Percentiles rank a stretch among this genome's conserved stretches.
Conservation (phyloP, 1,140 invertebrate species). For the Listronotus bonariensis region DNA sequence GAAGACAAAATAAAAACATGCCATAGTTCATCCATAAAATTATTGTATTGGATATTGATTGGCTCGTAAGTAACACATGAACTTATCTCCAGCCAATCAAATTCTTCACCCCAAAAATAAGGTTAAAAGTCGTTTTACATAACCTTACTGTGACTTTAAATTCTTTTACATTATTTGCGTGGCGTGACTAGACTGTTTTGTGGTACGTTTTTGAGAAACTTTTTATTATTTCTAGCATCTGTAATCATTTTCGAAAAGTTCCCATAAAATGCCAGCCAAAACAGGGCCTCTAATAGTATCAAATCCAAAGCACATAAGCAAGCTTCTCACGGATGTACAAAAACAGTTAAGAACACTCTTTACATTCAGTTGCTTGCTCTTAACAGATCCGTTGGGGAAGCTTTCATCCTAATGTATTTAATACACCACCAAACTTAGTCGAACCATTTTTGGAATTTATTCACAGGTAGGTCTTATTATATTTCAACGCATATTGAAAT, state of each 20-base stretch:
- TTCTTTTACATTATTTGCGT: too few species aligned
- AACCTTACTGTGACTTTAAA: too few species aligned
- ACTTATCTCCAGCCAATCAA: too few species aligned
- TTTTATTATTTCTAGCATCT: too few species aligned
- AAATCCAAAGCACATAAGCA: constrained; percentile 64
- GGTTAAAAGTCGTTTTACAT: too few species aligned
- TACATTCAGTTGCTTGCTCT: constrained; percentile 70
- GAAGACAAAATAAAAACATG: too few species aligned
- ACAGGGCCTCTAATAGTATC: constrained; percentile 70
- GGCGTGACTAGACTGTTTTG: too few species aligned
- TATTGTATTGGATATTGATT: too few species aligned
- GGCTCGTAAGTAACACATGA: too few species aligned
- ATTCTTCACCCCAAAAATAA: too few species aligned
- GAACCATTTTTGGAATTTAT: constrained; percentile 49
- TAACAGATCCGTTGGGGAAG: constrained; percentile 48
- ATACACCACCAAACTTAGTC: constrained; percentile 48
- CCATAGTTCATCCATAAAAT: too few species aligned
- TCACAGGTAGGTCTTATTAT: constrained; percentile 46
- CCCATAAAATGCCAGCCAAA: constrained; percentile 60
- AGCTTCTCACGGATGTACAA: constrained; percentile 62
- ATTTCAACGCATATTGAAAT: not conserved
- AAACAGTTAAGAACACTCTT: constrained; percentile 66
- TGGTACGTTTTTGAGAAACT: too few species aligned
- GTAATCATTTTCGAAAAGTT: not conserved
- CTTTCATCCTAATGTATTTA: constrained; percentile 46